Percentiles rank a stretch among this genome's conserved stretches.
Evolutionary conservation across 2,113 vertebrate genomes (phyloP).

Genomic region (Catharus minimus): DNA sequence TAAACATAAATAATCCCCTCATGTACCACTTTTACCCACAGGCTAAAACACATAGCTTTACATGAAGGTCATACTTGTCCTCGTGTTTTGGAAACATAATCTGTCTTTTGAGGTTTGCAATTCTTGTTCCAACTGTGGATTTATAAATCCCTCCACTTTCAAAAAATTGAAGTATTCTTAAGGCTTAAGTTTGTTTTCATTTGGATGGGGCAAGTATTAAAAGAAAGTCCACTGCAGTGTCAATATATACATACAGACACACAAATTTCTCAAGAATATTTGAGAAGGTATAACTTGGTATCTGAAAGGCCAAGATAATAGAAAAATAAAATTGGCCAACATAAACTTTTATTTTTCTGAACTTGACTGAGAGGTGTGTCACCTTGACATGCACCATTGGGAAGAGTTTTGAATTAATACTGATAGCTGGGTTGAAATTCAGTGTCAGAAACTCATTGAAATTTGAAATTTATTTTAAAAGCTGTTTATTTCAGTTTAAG

Average conservation of each 20-base stretch:
- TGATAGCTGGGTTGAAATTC: neutral
- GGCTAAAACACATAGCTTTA: constrained; percentile 39
- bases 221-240: neutral
- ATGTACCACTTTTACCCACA: constrained; percentile 6
- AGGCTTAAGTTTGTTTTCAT: neutral
- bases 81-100: constrained; percentile 35
- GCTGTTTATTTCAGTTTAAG: neutral
- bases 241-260: accelerated
- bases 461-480: neutral
- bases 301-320: neutral
- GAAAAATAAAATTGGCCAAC: neutral
- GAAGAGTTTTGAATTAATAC: neutral
- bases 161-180: constrained; percentile 1
- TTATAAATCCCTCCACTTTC: constrained; percentile 14
- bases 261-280: neutral
- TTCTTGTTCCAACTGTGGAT: neutral
- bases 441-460: neutral
- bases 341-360: neutral
- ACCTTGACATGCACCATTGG: neutral
- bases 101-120: constrained; percentile 11
- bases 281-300: neutral
- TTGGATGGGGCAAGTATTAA: neutral
- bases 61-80: constrained; percentile 27
- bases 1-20: constrained; percentile 55
- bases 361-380: neutral